Evolutionary conservation across 2,113 vertebrate genomes (phyloP).

Genomic region (Mohoua ochrocephala): DNA sequence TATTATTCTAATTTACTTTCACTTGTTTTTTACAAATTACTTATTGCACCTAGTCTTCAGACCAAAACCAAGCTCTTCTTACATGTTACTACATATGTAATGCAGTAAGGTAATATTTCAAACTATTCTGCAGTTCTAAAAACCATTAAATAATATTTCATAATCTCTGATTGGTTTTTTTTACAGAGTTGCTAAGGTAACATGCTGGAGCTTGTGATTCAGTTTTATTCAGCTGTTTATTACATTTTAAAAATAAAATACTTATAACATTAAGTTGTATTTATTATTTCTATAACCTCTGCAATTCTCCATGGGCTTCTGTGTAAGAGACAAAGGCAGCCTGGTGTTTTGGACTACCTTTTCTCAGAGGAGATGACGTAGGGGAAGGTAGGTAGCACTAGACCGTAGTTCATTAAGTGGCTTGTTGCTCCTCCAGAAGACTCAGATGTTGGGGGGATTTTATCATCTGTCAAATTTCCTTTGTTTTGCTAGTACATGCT

Average conservation of each 20-base stretch:
- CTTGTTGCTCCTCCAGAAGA: neutral
- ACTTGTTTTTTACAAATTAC: neutral
- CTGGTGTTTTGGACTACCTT: neutral
- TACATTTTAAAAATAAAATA: neutral
- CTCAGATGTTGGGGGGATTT: neutral
- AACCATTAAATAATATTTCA: neutral
- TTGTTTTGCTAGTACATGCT: neutral
- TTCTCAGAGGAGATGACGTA: neutral
- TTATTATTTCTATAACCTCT: neutral
- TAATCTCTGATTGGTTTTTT: neutral
- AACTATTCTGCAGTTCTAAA: neutral
- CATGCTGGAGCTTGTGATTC: neutral
- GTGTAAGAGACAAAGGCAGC: neutral
- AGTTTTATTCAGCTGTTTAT: neutral
- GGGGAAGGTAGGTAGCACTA: neutral
- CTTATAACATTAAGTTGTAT: neutral
- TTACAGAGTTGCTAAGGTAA: neutral
- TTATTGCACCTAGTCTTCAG: neutral
- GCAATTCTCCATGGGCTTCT: neutral
- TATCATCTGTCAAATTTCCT: neutral
- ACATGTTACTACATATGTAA: neutral
- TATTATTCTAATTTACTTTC: neutral
- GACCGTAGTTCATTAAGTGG: neutral
- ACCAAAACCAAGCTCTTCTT: neutral
- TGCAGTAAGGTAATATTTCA: neutral